These are phyloP conservation scores for Tapirus terrestris DNA, from an alignment of 2,113 vertebrate genomes.

Conservation along the genomic window DNA sequence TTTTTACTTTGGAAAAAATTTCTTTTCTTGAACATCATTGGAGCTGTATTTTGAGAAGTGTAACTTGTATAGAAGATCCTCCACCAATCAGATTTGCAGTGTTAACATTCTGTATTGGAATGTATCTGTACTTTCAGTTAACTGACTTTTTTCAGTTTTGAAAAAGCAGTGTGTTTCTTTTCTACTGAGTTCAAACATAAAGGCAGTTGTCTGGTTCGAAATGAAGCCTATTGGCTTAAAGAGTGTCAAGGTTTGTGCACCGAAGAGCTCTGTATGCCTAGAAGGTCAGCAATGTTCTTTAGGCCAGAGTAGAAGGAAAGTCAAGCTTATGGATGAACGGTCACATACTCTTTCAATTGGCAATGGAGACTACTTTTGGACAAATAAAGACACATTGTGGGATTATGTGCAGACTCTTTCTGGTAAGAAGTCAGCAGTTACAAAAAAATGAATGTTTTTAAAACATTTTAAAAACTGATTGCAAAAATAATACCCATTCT, in stretches of 20 bases:
- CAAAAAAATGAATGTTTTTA: background rate
- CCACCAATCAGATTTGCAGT: slow-evolving; percentile 37
- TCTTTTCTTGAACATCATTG: background rate
- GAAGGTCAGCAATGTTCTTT: background rate
- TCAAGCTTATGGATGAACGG: slow-evolving; percentile 5
- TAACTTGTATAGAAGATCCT: background rate
- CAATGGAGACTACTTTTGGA: slow-evolving; percentile 76
- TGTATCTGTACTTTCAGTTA: slow-evolving; percentile 69
- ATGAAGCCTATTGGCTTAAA: slow-evolving; percentile 72
- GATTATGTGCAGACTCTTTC: slow-evolving; percentile 69
- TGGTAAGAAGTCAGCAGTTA: slow-evolving; percentile 70
- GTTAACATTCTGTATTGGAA: slow-evolving; percentile 59
- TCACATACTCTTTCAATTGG: slow-evolving; percentile 50
- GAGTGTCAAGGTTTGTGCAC: slow-evolving; percentile 36
- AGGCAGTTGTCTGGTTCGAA: slow-evolving; percentile 36
- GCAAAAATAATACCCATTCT: background rate
- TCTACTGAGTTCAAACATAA: slow-evolving; percentile 18
- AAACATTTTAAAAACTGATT: background rate
- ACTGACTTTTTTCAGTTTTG: slow-evolving; percentile 67
- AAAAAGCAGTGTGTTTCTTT: slow-evolving; percentile 46
- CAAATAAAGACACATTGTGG: slow-evolving; percentile 75
- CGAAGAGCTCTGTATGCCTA: background rate
- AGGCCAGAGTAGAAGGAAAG: slow-evolving; percentile 59
- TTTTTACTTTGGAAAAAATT: background rate
- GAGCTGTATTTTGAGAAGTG: background rate